phyloP scores from a whole-genome alignment of 2,888 invertebrate genomes.

The Chaitophorus viminalis region DNA sequence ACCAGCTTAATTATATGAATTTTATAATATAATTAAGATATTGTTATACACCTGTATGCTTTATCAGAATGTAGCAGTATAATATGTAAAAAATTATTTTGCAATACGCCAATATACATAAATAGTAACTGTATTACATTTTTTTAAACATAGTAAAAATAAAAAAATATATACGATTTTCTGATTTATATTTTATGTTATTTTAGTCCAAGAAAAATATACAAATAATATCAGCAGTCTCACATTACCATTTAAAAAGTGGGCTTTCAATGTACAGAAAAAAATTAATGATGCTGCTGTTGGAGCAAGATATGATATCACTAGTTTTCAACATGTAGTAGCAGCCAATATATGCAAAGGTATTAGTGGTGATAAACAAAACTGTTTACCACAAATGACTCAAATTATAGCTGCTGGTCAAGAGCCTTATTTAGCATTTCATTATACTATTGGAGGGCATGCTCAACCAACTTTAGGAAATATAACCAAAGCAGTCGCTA shows the following conservation, averaged over 20 bases:
- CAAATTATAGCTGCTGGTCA: constrained; percentile 64
- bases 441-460: constrained; percentile 89
- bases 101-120: too few relatives aligned
- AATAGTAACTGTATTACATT: too few relatives aligned
- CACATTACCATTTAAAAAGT: constrained; percentile 82
- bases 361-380: constrained; percentile 73
- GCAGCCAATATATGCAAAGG: constrained; percentile 83
- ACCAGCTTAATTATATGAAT: too few relatives aligned
- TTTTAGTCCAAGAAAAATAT: constrained; percentile 77
- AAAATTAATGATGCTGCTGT: constrained; percentile 81
- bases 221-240: constrained; percentile 70
- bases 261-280: constrained; percentile 83
- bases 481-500: constrained; percentile 92
- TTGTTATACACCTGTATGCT: not conserved
- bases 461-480: constrained; percentile 84
- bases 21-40: too few relatives aligned
- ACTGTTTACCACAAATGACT: constrained; percentile 65
- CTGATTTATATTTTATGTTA: not conserved
- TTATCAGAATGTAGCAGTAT: too few relatives aligned
- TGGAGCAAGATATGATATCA: constrained; percentile 78
- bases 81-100: too few relatives aligned
- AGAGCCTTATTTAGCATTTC: constrained; percentile 88
- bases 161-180: not conserved
- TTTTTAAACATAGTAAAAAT: not conserved
- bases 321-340: constrained; percentile 86